Base-by-base conservation (phyloP, 2,113 vertebrate genomes). In the Axis porcinus region DNA sequence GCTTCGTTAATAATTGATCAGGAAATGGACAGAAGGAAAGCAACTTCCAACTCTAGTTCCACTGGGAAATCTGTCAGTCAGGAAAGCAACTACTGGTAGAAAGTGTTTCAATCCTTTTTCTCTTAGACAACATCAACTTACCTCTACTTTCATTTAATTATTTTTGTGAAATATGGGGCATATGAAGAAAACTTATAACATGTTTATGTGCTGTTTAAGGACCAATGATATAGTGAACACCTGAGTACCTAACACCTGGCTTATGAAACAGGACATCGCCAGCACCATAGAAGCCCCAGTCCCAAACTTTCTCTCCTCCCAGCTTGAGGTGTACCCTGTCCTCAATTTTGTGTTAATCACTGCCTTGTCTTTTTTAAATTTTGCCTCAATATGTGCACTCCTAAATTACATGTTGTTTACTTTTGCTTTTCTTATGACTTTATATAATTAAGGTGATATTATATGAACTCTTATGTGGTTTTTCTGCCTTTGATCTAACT, bases 131-230 rank as follows among this genome's bases (percentile, higher is more conserved):
- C 36, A 94, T 57, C 83, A 43, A 28, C 28, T 89, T 83, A 74
- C 13, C 4, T 93, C 58, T 57, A 58, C 83, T 93, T 96, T 6
- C 27, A 55, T 50, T 36, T 74, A 88, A 45, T 52, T 94, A 85
- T 81, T 93, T 94, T 94, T 70, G 33, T 88, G 30, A 88, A 91
- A 81, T 93, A 84, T 50, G 62, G 23, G 81, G 23, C 96, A 55
- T 30, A 58, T 87, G 10, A 28, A 62, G 91, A 89, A 92, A 28
- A 79, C 40, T 57, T 87, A 27, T 90, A 90, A 95, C 93, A 76
- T 96, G n/a, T 90, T 57, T 94, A 23, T 62, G 43, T 17, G 16
- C n/a, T 78, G 15, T 54, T 93, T 86, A 95, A 96, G 96, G 79
- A 86, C n/a, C 27, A 94, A n/a, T 76, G 82, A 91, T 81, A 52